Evolutionary conservation across 2,888 invertebrate species (phyloP), one percentile per base, ranked within the genome.

Genomic region (Sceliomorpha sp.): DNA sequence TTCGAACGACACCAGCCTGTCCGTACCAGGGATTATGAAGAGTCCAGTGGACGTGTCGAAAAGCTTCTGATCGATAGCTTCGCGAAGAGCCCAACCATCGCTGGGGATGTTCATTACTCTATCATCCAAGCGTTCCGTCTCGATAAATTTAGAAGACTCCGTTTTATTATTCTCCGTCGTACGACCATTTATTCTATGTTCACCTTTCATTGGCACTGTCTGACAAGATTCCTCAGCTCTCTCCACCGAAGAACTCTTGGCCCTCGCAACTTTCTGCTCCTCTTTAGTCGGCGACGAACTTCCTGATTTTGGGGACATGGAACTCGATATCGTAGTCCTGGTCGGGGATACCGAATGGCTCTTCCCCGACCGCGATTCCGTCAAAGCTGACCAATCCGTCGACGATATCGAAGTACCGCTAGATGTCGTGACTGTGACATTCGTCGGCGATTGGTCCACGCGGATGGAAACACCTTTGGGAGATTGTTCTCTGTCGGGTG

Each of bases 1-100:
- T 85, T 95, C 93, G 75, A 98, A 94, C 63, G 94, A 94, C 36
- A 96, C 92, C 51, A 94, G 89, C 74, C 96, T 91, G 84, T 97
- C 96, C 3, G 97, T 96, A 8, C 94, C 94, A 1, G 96, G 95
- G 71, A 98, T 95, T 9, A 93, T 92, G 78, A 98, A 96, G 26
- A 95, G 89, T 1, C 98, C 98, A 0, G 92, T 93, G 0, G 91
- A 89, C 0, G 97, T 94, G 87, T 98, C 95, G 77, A 98, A 95
- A 1, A 96, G 88, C 51, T 93, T 93, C 82, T 94, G 93, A 31
- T 94, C 91, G 70, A 98, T 96, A 1, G 97, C 97, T 78, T 96
- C 95, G 50, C 91, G 90, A 1, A 98, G 90, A 56, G 92, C 91
- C 95, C 96, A 96, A 1, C 97, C 96, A 60, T 94, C 94, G 8